A percentile compares a stretch with the other conserved stretches of the same genome.
phyloP scores from a whole-genome alignment of 2,888 invertebrate species.

The Teleogryllus oceanicus region DNA sequence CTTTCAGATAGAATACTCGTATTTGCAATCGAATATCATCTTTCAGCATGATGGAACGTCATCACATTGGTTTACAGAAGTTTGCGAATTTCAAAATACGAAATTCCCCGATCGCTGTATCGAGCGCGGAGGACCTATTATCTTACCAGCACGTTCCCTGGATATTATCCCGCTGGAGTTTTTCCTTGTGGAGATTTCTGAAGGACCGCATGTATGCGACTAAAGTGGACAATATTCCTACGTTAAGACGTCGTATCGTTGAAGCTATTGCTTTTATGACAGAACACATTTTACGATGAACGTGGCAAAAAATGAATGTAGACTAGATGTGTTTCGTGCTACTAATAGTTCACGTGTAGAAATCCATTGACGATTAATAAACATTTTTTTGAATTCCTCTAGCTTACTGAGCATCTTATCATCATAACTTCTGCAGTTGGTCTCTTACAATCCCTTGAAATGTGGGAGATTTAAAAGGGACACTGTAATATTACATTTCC shows the following conservation, averaged over 20 bases:
- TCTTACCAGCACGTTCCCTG: neutral
- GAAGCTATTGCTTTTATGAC: neutral
- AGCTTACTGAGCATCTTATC: neutral
- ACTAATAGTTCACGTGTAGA: neutral
- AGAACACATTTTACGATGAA: neutral
- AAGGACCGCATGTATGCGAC: neutral
- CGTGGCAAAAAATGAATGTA: neutral
- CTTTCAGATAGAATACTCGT: neutral
- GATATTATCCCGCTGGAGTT: neutral
- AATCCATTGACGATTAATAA: neutral
- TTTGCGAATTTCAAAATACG: neutral
- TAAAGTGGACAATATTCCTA: neutral
- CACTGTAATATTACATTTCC: neutral
- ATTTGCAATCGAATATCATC: neutral
- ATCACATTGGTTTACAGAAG: neutral
- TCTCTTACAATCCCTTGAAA: neutral
- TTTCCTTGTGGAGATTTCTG: neutral
- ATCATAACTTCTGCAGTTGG: neutral
- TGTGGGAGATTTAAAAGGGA: neutral
- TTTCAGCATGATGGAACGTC: neutral
- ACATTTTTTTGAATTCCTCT: neutral
- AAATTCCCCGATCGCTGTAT: neutral
- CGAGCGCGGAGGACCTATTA: neutral
- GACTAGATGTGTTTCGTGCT: neutral
- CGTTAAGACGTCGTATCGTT: neutral